Conservation (phyloP, 2,113 vertebrate genomes). For the Erinaceus europaeus region DNA sequence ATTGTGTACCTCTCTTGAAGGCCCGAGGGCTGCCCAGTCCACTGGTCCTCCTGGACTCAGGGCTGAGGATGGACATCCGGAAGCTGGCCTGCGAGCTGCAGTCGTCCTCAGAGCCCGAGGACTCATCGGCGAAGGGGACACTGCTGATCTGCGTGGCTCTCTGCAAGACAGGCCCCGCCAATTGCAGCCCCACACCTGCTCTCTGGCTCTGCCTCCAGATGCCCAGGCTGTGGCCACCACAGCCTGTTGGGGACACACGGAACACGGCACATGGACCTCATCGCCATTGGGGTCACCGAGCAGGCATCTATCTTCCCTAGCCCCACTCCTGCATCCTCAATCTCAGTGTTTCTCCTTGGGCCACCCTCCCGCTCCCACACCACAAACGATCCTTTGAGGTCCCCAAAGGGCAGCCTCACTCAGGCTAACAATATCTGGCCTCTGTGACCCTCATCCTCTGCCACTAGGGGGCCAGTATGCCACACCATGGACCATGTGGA, state of each 20-base stretch:
- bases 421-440: background rate
- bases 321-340: background rate
- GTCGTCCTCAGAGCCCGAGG: slow-evolving; percentile 94
- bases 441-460: background rate
- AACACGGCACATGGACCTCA: background rate
- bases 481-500: accelerated
- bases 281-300: background rate
- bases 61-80: slow-evolving; percentile 81
- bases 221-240: background rate
- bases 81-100: slow-evolving; percentile 90
- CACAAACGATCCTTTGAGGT: background rate
- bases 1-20: slow-evolving; percentile 91
- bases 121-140: slow-evolving; percentile 90
- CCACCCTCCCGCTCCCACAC: background rate
- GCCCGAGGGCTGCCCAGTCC: slow-evolving; percentile 90
- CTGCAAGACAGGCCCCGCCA: slow-evolving; percentile 79
- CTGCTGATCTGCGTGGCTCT: slow-evolving; percentile 94
- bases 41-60: slow-evolving; percentile 88
- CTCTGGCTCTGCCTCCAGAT: background rate
- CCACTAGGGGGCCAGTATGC: slow-evolving; percentile 6
- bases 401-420: background rate
- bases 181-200: background rate
- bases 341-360: background rate
- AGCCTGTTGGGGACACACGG: background rate
- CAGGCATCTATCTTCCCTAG: background rate